phyloP scores from a whole-genome alignment of 2,113 vertebrate genomes.

The Notothenia coriiceps region DNA sequence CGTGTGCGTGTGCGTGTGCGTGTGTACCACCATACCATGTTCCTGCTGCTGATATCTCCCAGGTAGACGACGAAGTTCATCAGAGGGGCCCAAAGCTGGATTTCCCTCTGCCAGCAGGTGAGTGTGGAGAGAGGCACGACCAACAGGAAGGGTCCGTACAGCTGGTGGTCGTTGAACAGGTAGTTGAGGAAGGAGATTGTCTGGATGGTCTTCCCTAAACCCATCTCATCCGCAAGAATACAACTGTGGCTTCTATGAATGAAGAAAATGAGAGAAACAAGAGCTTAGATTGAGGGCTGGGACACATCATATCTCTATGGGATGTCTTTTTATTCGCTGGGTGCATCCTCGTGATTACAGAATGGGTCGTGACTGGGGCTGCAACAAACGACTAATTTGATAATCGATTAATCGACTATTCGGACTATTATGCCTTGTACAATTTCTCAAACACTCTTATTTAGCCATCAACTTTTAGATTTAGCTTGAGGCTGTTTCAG shows the following conservation, averaged over 20 bases:
- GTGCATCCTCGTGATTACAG: no score
- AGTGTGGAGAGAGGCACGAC: slow-evolving; percentile 97
- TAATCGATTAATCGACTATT: no score
- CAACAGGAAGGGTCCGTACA: slow-evolving; percentile 95
- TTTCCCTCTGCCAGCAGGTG: slow-evolving; percentile 98
- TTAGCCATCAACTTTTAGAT: no score
- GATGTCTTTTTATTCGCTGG: no score
- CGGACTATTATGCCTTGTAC: no score
- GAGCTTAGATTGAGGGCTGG: neutral
- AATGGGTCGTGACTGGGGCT: no score
- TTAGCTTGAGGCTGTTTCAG: no score
- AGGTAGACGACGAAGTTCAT: slow-evolving; percentile 98
- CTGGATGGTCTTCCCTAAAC: slow-evolving; percentile 98
- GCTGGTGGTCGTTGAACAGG: slow-evolving; percentile 93
- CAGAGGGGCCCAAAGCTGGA: slow-evolving; percentile 93
- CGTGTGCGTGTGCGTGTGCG: neutral
- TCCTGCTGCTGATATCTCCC: slow-evolving; percentile 96
- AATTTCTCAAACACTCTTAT: no score
- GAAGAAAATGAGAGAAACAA: slow-evolving; percentile 6
- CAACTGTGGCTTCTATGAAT: slow-evolving; percentile 93
- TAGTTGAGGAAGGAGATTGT: slow-evolving; percentile 97
- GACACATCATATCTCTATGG: no score
- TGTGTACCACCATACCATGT: slow-evolving; percentile 87
- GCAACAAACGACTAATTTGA: no score
- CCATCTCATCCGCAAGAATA: slow-evolving; percentile 99